Base-by-base conservation (phyloP, 2,888 invertebrate species). In the Margaritifera margaritifera region DNA sequence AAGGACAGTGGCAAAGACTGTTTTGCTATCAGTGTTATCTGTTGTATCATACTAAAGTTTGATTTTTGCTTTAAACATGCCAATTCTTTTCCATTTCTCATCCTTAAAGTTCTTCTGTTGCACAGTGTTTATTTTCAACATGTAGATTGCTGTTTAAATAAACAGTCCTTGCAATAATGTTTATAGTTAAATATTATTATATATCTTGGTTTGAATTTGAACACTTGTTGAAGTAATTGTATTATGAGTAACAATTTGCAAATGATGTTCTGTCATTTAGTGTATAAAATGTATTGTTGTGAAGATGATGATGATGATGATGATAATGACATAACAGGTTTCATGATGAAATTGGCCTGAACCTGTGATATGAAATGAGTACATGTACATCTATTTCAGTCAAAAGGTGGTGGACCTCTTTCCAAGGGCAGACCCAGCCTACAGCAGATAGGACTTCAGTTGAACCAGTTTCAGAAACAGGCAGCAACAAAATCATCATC, bases 391-490 rank as follows among this genome's bases (percentile, higher is more conserved):
- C 27, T 27, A 11, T 76, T 73, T 55, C 75, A 75, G 71, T 73
- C 71, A 4, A 78, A 73, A 55, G 63, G 57, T 18, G 20, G 27
- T 19, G 71, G 69, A 6, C 52, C 20, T 24, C 24, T 20, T 57
- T 42, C 42, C 42, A 79, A 77, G 56, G 69, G 74, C 6, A 69
- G 79, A 22, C 72, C 81, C 52, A 81, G 79, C 53, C 65, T 82
- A 57, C 83, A 82, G 73, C 83, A 80, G 66, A 78, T 81, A n/a
- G 83, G 82, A 6, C 64, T 79, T 27, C 80, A 80, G 70, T 69
- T 81, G 20, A 81, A 80, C 4, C 70, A 77, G 51, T 71, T 77
- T 60, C 75, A 77, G 62, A 57, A 69, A 4, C 68, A 74, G 52
- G 71, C 69, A 53, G 64, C 71, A n/a, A 61, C 72, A 31, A 69